Evolutionary conservation across 1,140 invertebrate species (phyloP).

Genomic region (Ostrea edulis): DNA sequence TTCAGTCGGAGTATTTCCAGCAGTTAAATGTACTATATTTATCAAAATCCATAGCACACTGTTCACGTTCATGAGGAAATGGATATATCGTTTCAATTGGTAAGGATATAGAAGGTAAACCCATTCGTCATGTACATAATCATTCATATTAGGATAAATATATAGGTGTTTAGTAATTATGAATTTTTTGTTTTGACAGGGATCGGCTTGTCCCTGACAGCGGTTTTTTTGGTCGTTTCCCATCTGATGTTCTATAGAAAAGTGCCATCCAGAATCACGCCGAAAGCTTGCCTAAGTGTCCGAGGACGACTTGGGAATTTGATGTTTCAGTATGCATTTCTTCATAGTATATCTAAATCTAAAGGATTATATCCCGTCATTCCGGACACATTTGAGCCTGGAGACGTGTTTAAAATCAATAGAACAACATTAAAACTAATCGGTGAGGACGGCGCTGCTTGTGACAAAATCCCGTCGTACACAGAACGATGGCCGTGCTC

Average conservation of each 20-base stretch:
- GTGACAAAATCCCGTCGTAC: not conserved
- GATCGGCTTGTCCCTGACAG: not conserved
- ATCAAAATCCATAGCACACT: too few species aligned
- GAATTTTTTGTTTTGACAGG: not conserved
- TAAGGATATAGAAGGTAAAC: too few species aligned
- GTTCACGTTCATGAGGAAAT: too few species aligned
- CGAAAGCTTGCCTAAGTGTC: conserved; percentile 57
- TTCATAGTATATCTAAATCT: conserved; percentile 55
- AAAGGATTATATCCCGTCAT: conserved; percentile 58
- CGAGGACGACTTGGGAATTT: conserved; percentile 65
- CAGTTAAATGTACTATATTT: too few species aligned
- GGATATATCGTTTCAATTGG: too few species aligned
- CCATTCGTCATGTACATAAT: too few species aligned
- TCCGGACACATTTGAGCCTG: conserved; percentile 38
- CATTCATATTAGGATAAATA: too few species aligned
- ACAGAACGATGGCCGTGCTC: conserved; percentile 55
- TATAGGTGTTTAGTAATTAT: not conserved
- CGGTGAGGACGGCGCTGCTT: not conserved
- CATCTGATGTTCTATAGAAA: not conserved
- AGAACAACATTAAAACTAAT: not conserved
- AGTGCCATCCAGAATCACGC: not conserved
- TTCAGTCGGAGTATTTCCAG: too few species aligned
- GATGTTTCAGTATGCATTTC: conserved; percentile 70
- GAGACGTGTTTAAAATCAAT: conserved; percentile 48
- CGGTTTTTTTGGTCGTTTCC: not conserved